These are phyloP conservation scores for Beroe forskalii DNA, from an alignment of 37 sponge, comb jelly and placozoan species.

Conservation along the genomic window DNA sequence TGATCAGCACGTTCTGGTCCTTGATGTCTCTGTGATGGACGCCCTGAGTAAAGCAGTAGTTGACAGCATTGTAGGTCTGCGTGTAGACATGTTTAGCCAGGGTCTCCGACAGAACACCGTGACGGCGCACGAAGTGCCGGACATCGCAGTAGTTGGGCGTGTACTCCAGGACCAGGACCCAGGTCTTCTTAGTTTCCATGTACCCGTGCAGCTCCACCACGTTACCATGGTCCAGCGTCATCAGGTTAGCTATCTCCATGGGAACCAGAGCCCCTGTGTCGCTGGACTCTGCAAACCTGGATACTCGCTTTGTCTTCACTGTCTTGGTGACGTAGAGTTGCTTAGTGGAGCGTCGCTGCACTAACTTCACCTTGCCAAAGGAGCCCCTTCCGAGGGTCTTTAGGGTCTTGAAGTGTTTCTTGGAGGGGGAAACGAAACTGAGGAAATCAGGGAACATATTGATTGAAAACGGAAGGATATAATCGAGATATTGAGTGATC, in stretches of 20 bases:
- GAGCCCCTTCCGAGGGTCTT: conserved; percentile 97
- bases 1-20: conserved; percentile 38
- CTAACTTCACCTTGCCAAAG: conserved; percentile 94
- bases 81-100: conserved; percentile 30
- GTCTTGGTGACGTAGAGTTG: conserved; percentile 91
- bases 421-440: not conserved
- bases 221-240: conserved; percentile 11
- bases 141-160: conserved; percentile 47
- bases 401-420: conserved; percentile 79
- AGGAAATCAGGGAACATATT: not conserved
- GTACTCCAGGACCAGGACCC: conserved; percentile 25
- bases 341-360: conserved; percentile 74
- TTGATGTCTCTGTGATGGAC: conserved; percentile 48
- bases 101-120: not conserved
- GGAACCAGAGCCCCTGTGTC: not conserved
- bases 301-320: conserved; percentile 90
- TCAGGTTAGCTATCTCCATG: conserved; percentile 17
- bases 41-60: conserved; percentile 13
- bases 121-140: not conserved
- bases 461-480: no score
- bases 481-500: no score
- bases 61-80: conserved; percentile 11
- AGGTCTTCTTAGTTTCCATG: not conserved
- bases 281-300: not conserved
- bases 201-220: conserved; percentile 43